These are phyloP conservation scores for Plodia interpunctella DNA, from an alignment of 1,140 invertebrate genomes.

Conservation along the genomic window DNA sequence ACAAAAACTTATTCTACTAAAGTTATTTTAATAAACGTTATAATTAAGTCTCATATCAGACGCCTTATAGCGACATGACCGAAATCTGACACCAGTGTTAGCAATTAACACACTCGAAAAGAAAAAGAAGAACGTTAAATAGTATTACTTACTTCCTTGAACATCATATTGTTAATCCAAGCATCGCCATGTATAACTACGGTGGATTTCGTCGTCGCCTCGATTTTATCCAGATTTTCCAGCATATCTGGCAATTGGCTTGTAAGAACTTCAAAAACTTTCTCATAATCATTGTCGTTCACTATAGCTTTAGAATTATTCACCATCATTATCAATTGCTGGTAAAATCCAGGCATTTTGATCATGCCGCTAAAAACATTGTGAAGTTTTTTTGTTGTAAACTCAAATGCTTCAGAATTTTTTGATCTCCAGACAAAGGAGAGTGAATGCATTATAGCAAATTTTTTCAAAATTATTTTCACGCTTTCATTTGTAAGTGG, in stretches of 20 bases:
- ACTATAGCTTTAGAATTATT: constrained; percentile 8
- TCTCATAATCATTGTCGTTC: constrained; percentile 20
- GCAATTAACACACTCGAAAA: background rate
- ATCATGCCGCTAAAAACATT: constrained; percentile 4
- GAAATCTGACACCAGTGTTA: too few relatives aligned
- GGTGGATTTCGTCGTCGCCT: constrained; percentile 12
- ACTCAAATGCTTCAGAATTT: constrained; percentile 41
- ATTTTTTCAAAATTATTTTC: constrained; percentile 60
- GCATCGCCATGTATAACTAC: constrained; percentile 27
- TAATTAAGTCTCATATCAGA: too few relatives aligned
- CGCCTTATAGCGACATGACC: too few relatives aligned
- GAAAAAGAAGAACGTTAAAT: too few relatives aligned
- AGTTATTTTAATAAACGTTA: too few relatives aligned
- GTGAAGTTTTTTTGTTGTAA: constrained; percentile 15
- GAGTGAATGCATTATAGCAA: constrained; percentile 77
- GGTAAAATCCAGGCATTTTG: background rate
- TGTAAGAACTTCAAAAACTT: constrained; percentile 8
- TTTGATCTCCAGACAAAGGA: constrained; percentile 71
- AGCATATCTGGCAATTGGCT: background rate
- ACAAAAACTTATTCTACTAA: too few relatives aligned
- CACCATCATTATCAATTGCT: constrained; percentile 3
- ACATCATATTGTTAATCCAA: constrained; percentile 34
- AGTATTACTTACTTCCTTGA: constrained; percentile 18
- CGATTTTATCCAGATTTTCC: background rate
- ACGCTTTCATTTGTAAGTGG: constrained; percentile 67